Percentiles rank a stretch among this genome's conserved stretches.
These are phyloP conservation scores for Sarcophilus harrisii DNA, from an alignment of 2,797 vertebrate genomes.

Conservation along the genomic window DNA sequence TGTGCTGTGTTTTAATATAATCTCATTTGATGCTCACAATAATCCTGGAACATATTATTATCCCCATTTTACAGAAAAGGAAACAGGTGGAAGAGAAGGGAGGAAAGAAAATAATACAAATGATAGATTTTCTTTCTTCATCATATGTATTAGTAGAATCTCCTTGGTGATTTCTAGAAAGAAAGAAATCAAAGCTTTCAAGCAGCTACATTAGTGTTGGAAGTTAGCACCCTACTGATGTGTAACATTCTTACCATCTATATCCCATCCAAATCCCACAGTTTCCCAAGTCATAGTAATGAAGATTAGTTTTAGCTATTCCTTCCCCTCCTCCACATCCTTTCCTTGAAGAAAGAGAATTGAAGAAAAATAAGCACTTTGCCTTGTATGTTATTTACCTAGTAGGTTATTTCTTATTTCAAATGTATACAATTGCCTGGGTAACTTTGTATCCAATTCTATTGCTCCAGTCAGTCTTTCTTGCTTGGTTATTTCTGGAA, in stretches of 20 bases:
- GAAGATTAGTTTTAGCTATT: not conserved
- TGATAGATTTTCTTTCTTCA: constrained; percentile 55
- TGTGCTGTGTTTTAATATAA: not conserved
- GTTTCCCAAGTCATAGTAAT: not conserved
- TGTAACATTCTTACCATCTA: not conserved
- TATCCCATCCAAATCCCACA: not conserved
- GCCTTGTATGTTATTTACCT: not conserved
- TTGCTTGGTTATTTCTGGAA: not conserved
- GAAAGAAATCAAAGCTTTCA: constrained; percentile 72
- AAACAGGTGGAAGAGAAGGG: not conserved
- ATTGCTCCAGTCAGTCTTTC: not conserved
- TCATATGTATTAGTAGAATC: constrained; percentile 15
- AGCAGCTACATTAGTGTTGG: not conserved
- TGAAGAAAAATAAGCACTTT: not conserved
- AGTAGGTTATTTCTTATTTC: not conserved
- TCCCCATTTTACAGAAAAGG: not conserved
- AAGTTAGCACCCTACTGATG: not conserved
- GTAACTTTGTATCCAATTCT: not conserved
- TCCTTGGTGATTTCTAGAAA: constrained; percentile 75
- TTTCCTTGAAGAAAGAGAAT: not conserved
- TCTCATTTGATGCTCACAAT: not conserved
- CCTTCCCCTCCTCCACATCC: not conserved
- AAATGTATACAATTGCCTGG: not conserved
- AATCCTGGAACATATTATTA: not conserved
- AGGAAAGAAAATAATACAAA: not conserved